Base-by-base conservation (phyloP, 1,140 invertebrate genomes). In the Eurytemora carolleeae region DNA sequence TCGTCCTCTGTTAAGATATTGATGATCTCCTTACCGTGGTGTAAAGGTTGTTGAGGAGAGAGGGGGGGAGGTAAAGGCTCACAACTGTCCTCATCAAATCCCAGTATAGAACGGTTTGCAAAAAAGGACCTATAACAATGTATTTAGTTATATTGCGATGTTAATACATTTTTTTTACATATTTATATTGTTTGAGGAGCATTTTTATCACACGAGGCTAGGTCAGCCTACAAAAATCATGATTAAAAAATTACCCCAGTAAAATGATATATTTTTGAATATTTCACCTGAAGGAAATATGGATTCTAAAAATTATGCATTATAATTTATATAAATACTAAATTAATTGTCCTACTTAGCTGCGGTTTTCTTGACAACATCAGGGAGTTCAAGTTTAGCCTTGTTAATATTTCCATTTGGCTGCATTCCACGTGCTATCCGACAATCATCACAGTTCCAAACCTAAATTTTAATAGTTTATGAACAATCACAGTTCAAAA, bases 381-480 rank as follows among this genome's bases (percentile, higher is more conserved):
- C 31, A 12, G 31, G 31, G 7, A 44, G 31, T 44, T 44, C 31
- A 12, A 12, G 31, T 44, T 44, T 44, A n/a, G 31, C 31, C 26
- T 60, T 60, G 20, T 24, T 60, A 1, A 53, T 23, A 44, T 60
- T 60, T n/a, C 44, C 44, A 19, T 21, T 60, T 15, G 59, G 59
- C n/a, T 16, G 19, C 24, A 44, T 60, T 21, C 59, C 59, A 18
- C 59, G 25, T 15, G 59, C 59, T 20, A 60, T 54, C 2, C 25
- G 59, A 60, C 59, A 60, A 20, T 60, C 59, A 20, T 60, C 59
- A 53, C 59, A 60, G 44, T 60, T 31, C 59, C 59, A 60, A 44
- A 44, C 31, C 31, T 44, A 44, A n/a, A 44, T n/a, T n/a, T n/a
- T n/a, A n/a, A n/a, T n/a, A n/a, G n/a, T n/a, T n/a, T n/a, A n/a